These are phyloP conservation scores for Paramuricea clavata DNA, from an alignment of 92 coral and sea anemone genomes.

Conservation along the genomic window DNA sequence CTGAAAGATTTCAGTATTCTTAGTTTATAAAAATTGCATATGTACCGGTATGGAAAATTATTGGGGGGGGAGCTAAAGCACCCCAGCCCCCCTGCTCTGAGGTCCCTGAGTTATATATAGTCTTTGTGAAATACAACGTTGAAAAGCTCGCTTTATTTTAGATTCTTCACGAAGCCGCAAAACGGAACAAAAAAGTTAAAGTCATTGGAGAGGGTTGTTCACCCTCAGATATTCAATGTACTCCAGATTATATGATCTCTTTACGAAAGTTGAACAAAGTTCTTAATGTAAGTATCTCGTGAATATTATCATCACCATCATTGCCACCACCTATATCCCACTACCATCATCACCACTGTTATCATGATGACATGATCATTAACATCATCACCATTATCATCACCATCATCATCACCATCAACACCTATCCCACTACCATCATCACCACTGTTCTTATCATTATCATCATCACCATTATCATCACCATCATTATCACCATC, in stretches of 20 bases:
- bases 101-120: too few species aligned
- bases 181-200: conserved; percentile 75
- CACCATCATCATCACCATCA: too few species aligned
- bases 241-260: conserved; percentile 79
- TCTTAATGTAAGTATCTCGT: conserved; percentile 70
- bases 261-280: conserved; percentile 77
- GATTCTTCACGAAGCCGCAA: conserved; percentile 75
- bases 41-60: too few species aligned
- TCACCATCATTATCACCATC: too few species aligned
- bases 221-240: conserved; percentile 91
- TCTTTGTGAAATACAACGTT: too few species aligned
- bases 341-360: background rate
- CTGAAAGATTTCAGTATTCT: too few species aligned
- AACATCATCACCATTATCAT: background rate
- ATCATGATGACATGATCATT: background rate
- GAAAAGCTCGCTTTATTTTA: conserved; percentile 3
- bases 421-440: too few species aligned
- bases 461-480: too few species aligned
- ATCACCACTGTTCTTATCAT: too few species aligned
- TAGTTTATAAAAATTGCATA: too few species aligned
- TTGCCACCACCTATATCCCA: background rate
- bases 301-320: background rate
- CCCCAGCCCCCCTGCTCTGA: too few species aligned
- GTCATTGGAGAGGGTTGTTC: conserved; percentile 84
- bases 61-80: too few species aligned